phyloP scores from a whole-genome alignment of 2,797 vertebrate species.

The Tapirus indicus region DNA sequence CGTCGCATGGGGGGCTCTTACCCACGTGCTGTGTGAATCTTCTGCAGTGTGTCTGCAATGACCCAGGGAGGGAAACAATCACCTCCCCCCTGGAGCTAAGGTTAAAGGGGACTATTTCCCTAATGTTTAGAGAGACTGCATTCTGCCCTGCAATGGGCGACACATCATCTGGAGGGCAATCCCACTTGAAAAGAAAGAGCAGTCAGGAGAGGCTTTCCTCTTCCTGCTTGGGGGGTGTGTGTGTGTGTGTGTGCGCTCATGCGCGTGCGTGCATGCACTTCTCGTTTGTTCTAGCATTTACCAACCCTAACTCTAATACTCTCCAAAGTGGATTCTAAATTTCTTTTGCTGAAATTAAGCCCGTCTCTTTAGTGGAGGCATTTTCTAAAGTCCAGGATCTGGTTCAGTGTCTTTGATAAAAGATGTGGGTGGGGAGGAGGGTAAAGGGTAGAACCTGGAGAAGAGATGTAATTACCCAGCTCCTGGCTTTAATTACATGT shows the following conservation, averaged over 20 bases:
- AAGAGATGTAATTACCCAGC: conserved; percentile 45
- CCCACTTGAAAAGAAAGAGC: not conserved
- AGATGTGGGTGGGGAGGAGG: not conserved
- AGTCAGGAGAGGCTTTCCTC: not conserved
- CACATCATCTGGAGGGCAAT: not conserved
- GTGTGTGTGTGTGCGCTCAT: not conserved
- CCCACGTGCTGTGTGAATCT: not conserved
- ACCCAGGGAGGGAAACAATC: not conserved
- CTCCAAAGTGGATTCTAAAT: conserved; percentile 53
- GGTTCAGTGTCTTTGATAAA: conserved; percentile 47
- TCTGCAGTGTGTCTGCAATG: not conserved
- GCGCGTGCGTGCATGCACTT: not conserved
- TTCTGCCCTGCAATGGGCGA: conserved; percentile 30
- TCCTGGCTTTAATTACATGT: conserved; percentile 76
- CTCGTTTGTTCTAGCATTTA: conserved; percentile 46
- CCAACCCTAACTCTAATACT: conserved; percentile 30
- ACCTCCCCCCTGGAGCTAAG: not conserved
- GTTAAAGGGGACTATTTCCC: not conserved
- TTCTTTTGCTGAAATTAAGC: conserved; percentile 68
- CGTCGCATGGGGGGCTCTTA: not conserved
- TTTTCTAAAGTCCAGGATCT: conserved; percentile 63
- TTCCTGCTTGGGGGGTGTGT: not conserved
- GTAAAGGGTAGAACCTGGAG: conserved; percentile 30
- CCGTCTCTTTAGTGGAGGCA: conserved; percentile 55
- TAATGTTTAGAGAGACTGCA: conserved; percentile 16